Evolutionary conservation across 2,797 vertebrate species (phyloP).

Genomic region (Takifugu ocellatus): DNA sequence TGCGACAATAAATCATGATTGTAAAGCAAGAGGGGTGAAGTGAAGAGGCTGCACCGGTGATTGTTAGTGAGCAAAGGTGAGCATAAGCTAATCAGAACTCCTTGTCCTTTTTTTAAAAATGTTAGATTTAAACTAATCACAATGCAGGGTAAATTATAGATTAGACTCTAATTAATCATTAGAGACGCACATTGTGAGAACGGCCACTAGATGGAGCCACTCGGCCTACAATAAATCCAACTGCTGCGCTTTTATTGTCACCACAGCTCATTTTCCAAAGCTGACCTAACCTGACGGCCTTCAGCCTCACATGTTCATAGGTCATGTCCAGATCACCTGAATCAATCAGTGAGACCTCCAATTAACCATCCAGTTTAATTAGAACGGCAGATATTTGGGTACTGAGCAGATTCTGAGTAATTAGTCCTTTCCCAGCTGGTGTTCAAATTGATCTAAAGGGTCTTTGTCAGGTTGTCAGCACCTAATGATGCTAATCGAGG

Average conservation of each 20-base stretch:
- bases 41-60: not conserved
- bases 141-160: too few species aligned
- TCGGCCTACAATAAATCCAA: not conserved
- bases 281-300: too few species aligned
- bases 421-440: not conserved
- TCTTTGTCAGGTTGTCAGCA: not conserved
- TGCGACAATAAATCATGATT: not conserved
- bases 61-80: conserved; percentile 2
- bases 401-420: too few species aligned
- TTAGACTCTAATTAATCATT: too few species aligned
- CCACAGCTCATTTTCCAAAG: not conserved
- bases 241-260: not conserved
- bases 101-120: too few species aligned
- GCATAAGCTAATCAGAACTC: not conserved
- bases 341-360: too few species aligned
- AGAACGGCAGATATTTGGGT: too few species aligned
- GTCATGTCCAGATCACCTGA: too few species aligned
- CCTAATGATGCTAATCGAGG: not conserved
- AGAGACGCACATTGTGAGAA: not conserved
- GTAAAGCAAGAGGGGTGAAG: conserved; percentile 3
- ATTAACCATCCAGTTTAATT: too few species aligned
- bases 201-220: conserved; percentile 63
- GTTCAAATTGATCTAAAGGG: too few species aligned
- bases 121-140: too few species aligned
- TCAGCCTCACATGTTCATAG: too few species aligned